These are phyloP conservation scores for Carapus acus DNA, from an alignment of 2,797 vertebrate genomes.

Conservation along the genomic window DNA sequence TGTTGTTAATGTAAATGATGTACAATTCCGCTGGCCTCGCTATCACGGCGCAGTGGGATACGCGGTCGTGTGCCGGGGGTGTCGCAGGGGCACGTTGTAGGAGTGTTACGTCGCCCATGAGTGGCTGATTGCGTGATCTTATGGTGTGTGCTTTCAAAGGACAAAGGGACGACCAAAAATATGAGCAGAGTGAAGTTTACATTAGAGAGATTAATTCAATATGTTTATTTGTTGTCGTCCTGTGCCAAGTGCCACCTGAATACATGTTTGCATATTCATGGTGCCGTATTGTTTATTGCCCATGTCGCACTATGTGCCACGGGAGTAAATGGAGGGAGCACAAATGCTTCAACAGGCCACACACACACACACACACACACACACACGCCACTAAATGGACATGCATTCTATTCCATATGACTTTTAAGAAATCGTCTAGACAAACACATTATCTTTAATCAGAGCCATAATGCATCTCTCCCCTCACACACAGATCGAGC, in stretches of 20 bases:
- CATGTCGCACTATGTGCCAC: constrained; percentile 8
- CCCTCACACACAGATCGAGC: constrained; percentile 49
- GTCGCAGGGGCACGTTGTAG: no score
- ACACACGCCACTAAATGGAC: constrained; percentile 4
- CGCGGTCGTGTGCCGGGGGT: no score
- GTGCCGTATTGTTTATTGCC: constrained; percentile 2
- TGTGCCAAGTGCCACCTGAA: background rate
- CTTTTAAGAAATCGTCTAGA: constrained; percentile 51
- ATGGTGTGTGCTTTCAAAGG: no score
- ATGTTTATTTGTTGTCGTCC: background rate
- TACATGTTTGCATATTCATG: background rate
- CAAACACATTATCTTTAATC: constrained; percentile 63
- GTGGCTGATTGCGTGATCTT: no score
- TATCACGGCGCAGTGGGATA: no score
- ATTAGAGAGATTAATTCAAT: background rate
- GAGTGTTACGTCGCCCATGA: no score
- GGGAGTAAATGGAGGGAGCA: constrained; percentile 14
- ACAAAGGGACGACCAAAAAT: background rate
- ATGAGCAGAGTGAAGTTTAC: background rate
- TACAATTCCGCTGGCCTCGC: no score
- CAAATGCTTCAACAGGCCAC: constrained; percentile 11
- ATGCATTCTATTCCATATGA: constrained; percentile 22
- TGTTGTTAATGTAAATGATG: no score
- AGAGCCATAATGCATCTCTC: constrained; percentile 55
- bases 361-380: constrained; percentile 3